These are phyloP conservation scores for Raja brachyura DNA, from an alignment of 2,113 vertebrate species.

Conservation along the genomic window DNA sequence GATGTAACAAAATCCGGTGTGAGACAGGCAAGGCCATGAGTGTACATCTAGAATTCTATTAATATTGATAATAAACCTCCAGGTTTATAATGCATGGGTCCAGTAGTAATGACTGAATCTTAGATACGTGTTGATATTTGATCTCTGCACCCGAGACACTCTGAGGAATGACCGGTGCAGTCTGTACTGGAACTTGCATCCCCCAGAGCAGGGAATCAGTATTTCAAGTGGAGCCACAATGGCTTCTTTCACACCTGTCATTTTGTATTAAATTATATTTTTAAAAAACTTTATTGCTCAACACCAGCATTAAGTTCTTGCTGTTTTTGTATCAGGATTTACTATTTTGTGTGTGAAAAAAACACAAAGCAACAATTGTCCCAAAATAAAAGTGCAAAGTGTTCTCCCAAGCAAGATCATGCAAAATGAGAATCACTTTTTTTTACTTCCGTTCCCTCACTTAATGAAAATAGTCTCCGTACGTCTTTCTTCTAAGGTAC, in stretches of 20 bases:
- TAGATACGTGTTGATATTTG: neutral
- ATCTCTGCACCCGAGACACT: neutral
- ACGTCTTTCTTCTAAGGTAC: neutral
- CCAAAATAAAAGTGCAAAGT: neutral
- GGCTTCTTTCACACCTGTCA: neutral
- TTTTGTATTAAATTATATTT: neutral
- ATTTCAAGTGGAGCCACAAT: neutral
- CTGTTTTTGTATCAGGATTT: neutral
- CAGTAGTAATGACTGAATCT: neutral
- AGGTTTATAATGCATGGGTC: neutral
- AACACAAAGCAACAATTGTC: neutral
- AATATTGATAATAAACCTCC: neutral
- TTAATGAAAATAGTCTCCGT: neutral
- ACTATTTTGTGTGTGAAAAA: neutral
- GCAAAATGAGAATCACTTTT: neutral
- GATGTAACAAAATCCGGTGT: slow-evolving; percentile 14
- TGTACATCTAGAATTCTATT: neutral
- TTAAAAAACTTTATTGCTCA: neutral
- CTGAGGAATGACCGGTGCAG: neutral
- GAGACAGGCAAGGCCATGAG: neutral
- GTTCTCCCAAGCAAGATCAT: neutral
- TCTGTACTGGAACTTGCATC: neutral
- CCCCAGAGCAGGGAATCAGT: neutral
- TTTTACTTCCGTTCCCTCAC: neutral
- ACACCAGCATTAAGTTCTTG: neutral